A percentile compares a stretch with the other conserved stretches of the same genome.
These are phyloP conservation scores for Scaptomyza caliginosa DNA, from an alignment of 2,888 invertebrate genomes.

Conservation along the genomic window DNA sequence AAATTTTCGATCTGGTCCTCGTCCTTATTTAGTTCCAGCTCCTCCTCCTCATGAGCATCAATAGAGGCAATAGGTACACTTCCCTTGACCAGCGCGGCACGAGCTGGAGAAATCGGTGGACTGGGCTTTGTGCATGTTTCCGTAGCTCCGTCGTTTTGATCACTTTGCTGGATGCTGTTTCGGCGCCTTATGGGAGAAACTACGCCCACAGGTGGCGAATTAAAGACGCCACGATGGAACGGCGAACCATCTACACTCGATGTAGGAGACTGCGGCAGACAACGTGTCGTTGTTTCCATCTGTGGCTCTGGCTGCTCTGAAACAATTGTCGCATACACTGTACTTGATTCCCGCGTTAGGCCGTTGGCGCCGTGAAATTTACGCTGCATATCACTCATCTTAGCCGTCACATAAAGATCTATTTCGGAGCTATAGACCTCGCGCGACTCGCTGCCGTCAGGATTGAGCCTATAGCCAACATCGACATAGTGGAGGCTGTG, in stretches of 20 bases:
- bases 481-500: slow-evolving; percentile 83
- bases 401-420: slow-evolving; percentile 83
- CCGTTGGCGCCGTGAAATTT: slow-evolving; percentile 82
- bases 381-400: slow-evolving; percentile 81
- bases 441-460: slow-evolving; percentile 83
- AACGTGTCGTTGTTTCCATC: slow-evolving; percentile 35
- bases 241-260: slow-evolving; percentile 64
- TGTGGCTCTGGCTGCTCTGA: slow-evolving; percentile 74
- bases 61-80: slow-evolving; percentile 81
- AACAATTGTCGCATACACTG: slow-evolving; percentile 84
- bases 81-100: slow-evolving; percentile 71
- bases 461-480: slow-evolving; percentile 84
- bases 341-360: slow-evolving; percentile 81
- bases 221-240: slow-evolving; percentile 61
- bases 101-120: slow-evolving; percentile 73
- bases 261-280: slow-evolving; percentile 60
- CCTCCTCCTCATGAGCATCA: slow-evolving; percentile 77
- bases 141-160: slow-evolving; percentile 60
- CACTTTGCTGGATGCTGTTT: slow-evolving; percentile 47
- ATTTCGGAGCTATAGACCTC: slow-evolving; percentile 83
- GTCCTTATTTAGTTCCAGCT: slow-evolving; percentile 30
- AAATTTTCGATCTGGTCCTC: slow-evolving; percentile 57
- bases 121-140: slow-evolving; percentile 66
- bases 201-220: slow-evolving; percentile 79
- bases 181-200: slow-evolving; percentile 79